These are phyloP conservation scores for Cyprinus carpio DNA, from an alignment of 2,113 vertebrate species.

Conservation along the genomic window DNA sequence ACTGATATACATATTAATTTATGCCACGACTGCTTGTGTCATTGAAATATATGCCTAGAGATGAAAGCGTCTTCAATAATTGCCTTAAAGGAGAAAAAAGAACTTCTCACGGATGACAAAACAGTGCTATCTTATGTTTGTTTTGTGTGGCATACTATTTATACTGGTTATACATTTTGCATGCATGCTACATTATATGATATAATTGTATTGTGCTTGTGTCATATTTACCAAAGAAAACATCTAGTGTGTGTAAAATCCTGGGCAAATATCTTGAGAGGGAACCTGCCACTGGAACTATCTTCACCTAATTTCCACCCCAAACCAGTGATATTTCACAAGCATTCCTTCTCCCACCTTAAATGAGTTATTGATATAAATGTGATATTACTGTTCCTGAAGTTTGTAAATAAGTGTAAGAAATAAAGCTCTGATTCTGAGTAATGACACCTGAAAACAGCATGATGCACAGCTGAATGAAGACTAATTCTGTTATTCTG, in stretches of 20 bases:
- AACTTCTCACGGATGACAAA: not conserved
- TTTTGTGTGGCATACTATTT: not conserved
- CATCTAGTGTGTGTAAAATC: not conserved
- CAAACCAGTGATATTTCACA: too few relatives aligned
- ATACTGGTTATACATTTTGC: not conserved
- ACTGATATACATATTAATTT: constrained; percentile 81
- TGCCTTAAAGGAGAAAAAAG: constrained; percentile 52
- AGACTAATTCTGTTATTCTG: constrained; percentile 39
- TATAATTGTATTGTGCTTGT: not conserved
- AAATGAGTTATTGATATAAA: too few relatives aligned
- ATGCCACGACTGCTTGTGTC: constrained; percentile 69
- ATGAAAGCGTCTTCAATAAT: constrained; percentile 75
- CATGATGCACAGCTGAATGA: constrained; percentile 18
- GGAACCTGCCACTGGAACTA: too few relatives aligned
- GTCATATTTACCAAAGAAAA: not conserved
- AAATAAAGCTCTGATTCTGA: not conserved
- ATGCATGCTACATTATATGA: too few relatives aligned
- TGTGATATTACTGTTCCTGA: not conserved
- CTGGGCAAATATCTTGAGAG: not conserved
- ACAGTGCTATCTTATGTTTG: constrained; percentile 4
- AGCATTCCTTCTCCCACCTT: too few relatives aligned
- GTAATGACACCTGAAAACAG: constrained; percentile 24
- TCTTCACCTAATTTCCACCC: too few relatives aligned
- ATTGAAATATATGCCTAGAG: constrained; percentile 73
- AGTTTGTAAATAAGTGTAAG: not conserved